A percentile compares a stretch with the other conserved stretches of the same genome.
Conservation (phyloP, 2,797 vertebrate genomes). For the Remorina albescens region DNA sequence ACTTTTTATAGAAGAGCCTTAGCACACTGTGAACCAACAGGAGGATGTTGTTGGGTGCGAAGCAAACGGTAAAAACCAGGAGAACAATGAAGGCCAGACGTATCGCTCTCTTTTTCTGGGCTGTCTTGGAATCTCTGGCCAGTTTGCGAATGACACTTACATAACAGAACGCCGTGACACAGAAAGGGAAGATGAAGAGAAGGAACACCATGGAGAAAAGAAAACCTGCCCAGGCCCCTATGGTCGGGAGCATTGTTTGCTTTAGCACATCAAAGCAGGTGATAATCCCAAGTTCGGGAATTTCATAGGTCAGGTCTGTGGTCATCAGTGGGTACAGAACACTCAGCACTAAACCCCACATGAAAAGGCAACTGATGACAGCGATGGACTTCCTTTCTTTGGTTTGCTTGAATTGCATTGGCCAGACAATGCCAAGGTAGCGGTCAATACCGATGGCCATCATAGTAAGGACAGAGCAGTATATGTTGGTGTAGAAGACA, state of each 20-base stretch:
- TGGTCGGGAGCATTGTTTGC: conserved; percentile 87
- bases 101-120: conserved; percentile 86
- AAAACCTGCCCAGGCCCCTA: conserved; percentile 86
- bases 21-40: conserved; percentile 87
- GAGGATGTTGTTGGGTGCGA: conserved; percentile 92
- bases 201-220: conserved; percentile 84
- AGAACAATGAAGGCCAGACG: conserved; percentile 87
- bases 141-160: conserved; percentile 87
- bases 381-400: conserved; percentile 83
- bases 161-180: conserved; percentile 91
- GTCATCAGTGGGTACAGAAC: conserved; percentile 87
- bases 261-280: conserved; percentile 95
- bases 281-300: conserved; percentile 85
- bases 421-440: conserved; percentile 91
- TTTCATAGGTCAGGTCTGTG: conserved; percentile 87
- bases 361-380: conserved; percentile 78
- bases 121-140: conserved; percentile 69
- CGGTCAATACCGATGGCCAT: conserved; percentile 92
- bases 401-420: conserved; percentile 81
- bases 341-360: conserved; percentile 87
- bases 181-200: conserved; percentile 91
- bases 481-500: conserved; percentile 94
- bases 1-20: conserved; percentile 79
- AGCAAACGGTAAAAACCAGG: conserved; percentile 89
- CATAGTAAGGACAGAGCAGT: conserved; percentile 94